A percentile compares a stretch with the other conserved stretches of the same genome.
Evolutionary conservation across 2,797 vertebrate species (phyloP).

Genomic region (Acomys russatus): DNA sequence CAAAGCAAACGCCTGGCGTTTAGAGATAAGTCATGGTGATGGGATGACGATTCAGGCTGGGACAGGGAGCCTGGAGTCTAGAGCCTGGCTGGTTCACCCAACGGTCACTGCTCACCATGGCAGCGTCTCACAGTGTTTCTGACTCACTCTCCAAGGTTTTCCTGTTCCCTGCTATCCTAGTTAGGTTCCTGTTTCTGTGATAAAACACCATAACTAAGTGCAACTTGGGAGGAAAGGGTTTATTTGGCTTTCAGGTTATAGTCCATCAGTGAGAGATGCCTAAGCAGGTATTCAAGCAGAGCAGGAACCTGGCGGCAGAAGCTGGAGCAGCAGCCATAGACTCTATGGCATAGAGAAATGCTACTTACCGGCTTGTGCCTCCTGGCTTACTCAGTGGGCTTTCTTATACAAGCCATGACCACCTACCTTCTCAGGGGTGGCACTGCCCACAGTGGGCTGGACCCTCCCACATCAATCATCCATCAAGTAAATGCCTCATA

Average conservation of each 20-base stretch:
- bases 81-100: accelerated
- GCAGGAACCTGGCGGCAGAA: not conserved
- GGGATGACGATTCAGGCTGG: too few species aligned
- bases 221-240: not conserved
- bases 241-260: not conserved
- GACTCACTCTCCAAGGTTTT: not conserved
- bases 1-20: not conserved
- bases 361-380: not conserved
- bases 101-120: not conserved
- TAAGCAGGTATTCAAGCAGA: not conserved
- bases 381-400: not conserved
- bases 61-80: too few species aligned
- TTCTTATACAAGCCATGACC: not conserved
- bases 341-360: not conserved
- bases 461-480: not conserved
- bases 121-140: not conserved
- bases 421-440: not conserved
- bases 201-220: not conserved
- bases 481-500: not conserved
- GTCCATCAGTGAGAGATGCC: not conserved
- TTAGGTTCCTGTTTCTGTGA: not conserved
- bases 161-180: not conserved
- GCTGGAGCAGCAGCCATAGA: not conserved
- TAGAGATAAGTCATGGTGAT: too few species aligned
- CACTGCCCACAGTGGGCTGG: not conserved